Conservation (phyloP, 2,797 vertebrate species). For the Manis crassicaudata region DNA sequence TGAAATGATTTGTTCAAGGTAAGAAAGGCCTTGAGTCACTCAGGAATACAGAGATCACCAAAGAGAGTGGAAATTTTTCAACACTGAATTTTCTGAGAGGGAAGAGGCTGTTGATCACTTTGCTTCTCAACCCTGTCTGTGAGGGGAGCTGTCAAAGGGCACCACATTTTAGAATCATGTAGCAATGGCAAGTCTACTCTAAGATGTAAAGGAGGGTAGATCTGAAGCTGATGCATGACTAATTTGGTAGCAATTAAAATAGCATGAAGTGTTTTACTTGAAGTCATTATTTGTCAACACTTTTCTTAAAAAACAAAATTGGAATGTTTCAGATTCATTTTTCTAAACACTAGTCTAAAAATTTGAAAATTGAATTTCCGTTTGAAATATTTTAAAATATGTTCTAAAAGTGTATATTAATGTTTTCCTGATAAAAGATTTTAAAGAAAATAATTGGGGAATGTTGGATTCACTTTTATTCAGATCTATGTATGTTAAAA, state of each 20-base stretch:
- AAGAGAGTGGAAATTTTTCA: neutral
- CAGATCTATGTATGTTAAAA: neutral
- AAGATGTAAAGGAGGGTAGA: neutral
- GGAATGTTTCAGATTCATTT: neutral
- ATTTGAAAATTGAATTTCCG: neutral
- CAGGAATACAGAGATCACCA: neutral
- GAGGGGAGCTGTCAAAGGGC: neutral
- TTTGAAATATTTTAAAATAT: constrained; percentile 43
- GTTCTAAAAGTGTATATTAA: neutral
- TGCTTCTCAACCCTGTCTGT: neutral
- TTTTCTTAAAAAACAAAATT: constrained; percentile 8
- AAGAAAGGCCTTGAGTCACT: neutral
- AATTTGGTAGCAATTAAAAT: neutral
- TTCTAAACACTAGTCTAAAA: neutral
- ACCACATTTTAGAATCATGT: neutral
- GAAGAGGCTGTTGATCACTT: neutral
- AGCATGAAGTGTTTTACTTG: neutral
- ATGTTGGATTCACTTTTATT: neutral
- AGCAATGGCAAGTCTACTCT: neutral
- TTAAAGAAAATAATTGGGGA: neutral
- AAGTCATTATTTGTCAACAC: constrained; percentile 20
- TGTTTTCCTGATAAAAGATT: neutral
- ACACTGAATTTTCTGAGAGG: neutral
- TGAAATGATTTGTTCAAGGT: neutral
- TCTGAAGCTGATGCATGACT: neutral